Evolutionary conservation across 2,888 invertebrate genomes (phyloP).

Genomic region (Emmelina monodactyla): DNA sequence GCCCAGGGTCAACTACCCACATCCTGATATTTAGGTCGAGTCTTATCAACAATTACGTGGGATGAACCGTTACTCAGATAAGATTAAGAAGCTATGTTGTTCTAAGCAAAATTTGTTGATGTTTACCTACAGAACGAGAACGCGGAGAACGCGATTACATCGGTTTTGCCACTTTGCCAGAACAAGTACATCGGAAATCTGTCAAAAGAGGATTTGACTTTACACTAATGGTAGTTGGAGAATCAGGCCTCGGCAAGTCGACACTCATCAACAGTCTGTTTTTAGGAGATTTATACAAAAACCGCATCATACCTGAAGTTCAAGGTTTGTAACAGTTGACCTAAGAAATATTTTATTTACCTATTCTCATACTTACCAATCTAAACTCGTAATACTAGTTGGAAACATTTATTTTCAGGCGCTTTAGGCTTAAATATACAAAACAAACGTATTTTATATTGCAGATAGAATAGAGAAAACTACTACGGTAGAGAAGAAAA

Average conservation of each 20-base stretch:
- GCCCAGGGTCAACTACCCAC: neutral
- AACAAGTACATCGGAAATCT: conserved; percentile 95
- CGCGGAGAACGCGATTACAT: conserved; percentile 82
- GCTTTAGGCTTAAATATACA: too few species aligned
- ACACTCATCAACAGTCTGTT: conserved; percentile 95
- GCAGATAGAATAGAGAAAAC: conserved; percentile 74
- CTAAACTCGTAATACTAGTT: too few species aligned
- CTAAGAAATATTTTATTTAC: too few species aligned
- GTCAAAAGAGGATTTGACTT: conserved; percentile 97
- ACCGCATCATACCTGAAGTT: conserved; percentile 76
- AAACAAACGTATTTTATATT: too few species aligned
- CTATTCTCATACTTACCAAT: too few species aligned
- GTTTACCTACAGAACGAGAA: conserved; percentile 43
- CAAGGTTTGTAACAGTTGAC: too few species aligned
- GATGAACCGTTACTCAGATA: neutral
- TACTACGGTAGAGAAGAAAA: conserved; percentile 77
- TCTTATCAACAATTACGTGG: neutral
- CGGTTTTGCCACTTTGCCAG: conserved; percentile 94
- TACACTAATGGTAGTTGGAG: conserved; percentile 95
- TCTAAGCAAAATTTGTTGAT: too few species aligned
- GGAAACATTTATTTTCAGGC: too few species aligned
- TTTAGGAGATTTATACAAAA: conserved; percentile 91
- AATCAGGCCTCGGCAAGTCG: conserved; percentile 93
- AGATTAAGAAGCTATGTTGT: neutral
- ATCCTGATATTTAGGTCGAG: neutral